A percentile compares a stretch with the other conserved stretches of the same genome.
These are phyloP conservation scores for Gymnocheta viridis DNA, from an alignment of 2,888 invertebrate genomes.

Conservation along the genomic window DNA sequence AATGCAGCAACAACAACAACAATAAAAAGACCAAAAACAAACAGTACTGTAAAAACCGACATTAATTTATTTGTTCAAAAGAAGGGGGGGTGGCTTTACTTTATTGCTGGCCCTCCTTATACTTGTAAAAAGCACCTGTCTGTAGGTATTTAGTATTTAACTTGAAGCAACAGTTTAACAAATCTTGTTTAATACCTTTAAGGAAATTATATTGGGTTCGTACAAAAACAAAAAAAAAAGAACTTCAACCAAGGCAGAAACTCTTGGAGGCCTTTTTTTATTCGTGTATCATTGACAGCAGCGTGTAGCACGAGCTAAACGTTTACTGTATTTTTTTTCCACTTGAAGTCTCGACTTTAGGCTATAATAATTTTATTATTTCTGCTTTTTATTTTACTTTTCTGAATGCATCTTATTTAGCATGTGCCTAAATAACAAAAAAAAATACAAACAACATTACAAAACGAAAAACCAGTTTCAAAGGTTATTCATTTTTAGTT, in stretches of 20 bases:
- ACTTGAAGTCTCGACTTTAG: conserved; percentile 25
- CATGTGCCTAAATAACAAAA: conserved; percentile 26
- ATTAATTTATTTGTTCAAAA: background rate
- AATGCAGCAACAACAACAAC: too few species aligned
- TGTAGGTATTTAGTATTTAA: conserved; percentile 44
- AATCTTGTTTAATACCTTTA: conserved; percentile 60
- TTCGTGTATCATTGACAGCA: conserved; percentile 14
- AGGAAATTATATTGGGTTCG: conserved; percentile 16
- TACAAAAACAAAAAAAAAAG: conserved; percentile 15
- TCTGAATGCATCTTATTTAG: conserved; percentile 44
- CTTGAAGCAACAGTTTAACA: conserved; percentile 65
- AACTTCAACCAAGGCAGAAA: conserved; percentile 30
- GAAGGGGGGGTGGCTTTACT: background rate
- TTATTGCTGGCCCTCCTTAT: background rate
- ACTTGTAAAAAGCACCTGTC: conserved; percentile 45
- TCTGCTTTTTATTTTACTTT: background rate
- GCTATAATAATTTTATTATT: conserved; percentile 32
- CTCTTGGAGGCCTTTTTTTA: conserved; percentile 1
- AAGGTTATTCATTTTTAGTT: conserved; percentile 44
- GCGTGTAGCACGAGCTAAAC: conserved; percentile 49
- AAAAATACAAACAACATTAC: background rate
- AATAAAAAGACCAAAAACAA: too few species aligned
- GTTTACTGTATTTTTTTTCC: background rate
- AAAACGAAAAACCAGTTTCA: conserved; percentile 42
- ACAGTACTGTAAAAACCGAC: conserved; percentile 21